Conservation (phyloP, 2,888 invertebrate genomes). For the Gari tellinella region DNA sequence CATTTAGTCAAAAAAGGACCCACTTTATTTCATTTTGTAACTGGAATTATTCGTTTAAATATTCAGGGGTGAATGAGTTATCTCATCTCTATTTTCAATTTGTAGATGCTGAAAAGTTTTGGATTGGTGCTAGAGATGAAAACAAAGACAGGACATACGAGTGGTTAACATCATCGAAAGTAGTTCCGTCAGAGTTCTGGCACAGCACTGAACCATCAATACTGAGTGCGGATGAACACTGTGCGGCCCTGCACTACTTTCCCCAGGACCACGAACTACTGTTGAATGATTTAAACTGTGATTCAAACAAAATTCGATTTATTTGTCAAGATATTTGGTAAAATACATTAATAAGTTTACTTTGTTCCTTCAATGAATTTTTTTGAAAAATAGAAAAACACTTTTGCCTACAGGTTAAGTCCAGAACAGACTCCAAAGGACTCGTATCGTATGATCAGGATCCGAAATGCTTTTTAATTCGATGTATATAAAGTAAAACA, state of each 20-base stretch:
- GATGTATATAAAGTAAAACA: too few species aligned
- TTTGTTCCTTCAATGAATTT: too few species aligned
- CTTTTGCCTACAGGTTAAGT: too few species aligned
- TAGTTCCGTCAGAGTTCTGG: conserved; percentile 9
- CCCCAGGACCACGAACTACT: background rate
- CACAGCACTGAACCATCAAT: conserved; percentile 9
- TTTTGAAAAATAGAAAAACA: too few species aligned
- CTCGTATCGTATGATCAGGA: too few species aligned
- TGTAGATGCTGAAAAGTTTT: conserved; percentile 10
- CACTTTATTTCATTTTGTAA: background rate
- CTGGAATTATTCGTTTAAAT: background rate
- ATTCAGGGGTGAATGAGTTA: background rate
- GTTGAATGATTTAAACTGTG: conserved; percentile 10
- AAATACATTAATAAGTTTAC: too few species aligned
- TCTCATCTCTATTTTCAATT: background rate
- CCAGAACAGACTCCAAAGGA: too few species aligned
- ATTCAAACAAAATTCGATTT: background rate
- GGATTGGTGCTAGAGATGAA: conserved; percentile 10
- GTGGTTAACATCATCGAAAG: conserved; percentile 8
- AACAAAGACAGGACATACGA: background rate
- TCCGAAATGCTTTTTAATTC: too few species aligned
- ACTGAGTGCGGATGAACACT: conserved; percentile 1
- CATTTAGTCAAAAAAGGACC: background rate
- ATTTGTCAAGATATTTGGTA: conserved; percentile 17
- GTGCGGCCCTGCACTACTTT: conserved; percentile 13